These are phyloP conservation scores for Cottus gobio DNA, from an alignment of 2,113 vertebrate genomes.

Conservation along the genomic window DNA sequence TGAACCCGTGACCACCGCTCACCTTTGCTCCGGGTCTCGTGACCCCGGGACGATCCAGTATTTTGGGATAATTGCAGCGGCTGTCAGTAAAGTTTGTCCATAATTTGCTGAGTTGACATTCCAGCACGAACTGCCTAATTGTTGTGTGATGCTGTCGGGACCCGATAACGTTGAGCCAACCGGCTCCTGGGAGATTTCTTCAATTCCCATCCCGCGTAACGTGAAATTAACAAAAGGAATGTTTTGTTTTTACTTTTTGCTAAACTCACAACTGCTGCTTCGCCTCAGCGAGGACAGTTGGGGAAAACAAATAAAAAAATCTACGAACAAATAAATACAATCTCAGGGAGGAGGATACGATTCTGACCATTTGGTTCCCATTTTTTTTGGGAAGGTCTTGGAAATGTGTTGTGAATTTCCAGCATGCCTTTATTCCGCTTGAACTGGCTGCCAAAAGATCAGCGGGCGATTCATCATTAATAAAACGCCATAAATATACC, in stretches of 20 bases:
- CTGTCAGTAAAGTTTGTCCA: conserved; percentile 18
- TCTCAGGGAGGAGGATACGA: not conserved
- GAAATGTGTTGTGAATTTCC: conserved; percentile 4
- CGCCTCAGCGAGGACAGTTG: not conserved
- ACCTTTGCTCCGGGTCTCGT: not conserved
- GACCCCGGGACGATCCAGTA: conserved; percentile 16
- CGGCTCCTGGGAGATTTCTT: not conserved
- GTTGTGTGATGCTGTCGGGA: not conserved
- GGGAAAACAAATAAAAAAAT: too few species aligned
- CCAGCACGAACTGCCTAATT: not conserved
- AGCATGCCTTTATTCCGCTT: not conserved
- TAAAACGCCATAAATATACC: not conserved
- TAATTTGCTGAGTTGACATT: conserved; percentile 16
- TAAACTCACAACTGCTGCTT: not conserved
- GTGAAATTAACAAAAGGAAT: not conserved
- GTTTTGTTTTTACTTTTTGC: not conserved
- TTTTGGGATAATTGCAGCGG: conserved; percentile 46
- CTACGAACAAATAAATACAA: not conserved
- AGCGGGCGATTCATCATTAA: not conserved
- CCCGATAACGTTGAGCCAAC: too few species aligned
- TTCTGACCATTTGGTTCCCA: not conserved
- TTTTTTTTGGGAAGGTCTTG: not conserved
- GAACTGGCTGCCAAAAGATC: not conserved
- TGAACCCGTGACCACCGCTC: conserved; percentile 11
- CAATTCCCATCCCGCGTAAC: not conserved